Percentiles rank a stretch among this genome's conserved stretches.
phyloP scores from a whole-genome alignment of 2,888 invertebrate species.

The Eucera pruinosa region DNA sequence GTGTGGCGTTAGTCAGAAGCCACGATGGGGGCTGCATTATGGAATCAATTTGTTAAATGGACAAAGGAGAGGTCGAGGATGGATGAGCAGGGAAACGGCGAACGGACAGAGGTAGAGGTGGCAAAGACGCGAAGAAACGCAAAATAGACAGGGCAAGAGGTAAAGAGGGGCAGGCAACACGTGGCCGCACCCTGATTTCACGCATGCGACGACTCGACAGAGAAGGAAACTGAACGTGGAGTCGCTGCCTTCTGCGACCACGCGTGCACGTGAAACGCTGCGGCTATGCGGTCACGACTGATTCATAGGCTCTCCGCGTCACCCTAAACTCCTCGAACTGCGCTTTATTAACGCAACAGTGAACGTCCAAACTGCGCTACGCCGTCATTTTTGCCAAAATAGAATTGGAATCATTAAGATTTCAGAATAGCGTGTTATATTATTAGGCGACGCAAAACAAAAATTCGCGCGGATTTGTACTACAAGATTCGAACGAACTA shows the following conservation, averaged over 20 bases:
- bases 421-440: too few relatives aligned
- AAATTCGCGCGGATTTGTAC: too few relatives aligned
- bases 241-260: constrained; percentile 45
- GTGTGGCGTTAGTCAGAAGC: constrained; percentile 14
- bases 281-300: constrained; percentile 58
- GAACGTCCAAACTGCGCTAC: constrained; percentile 10
- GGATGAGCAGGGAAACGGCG: constrained; percentile 35
- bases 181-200: constrained; percentile 74
- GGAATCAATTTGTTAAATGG: constrained; percentile 78
- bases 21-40: constrained; percentile 49
- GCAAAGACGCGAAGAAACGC: constrained; percentile 60
- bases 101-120: constrained; percentile 41
- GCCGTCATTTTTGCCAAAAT: too few relatives aligned
- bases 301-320: constrained; percentile 62
- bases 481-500: too few relatives aligned
- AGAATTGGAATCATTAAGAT: too few relatives aligned
- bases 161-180: constrained; percentile 39
- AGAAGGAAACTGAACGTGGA: constrained; percentile 58
- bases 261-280: constrained; percentile 52
- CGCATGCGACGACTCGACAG: constrained; percentile 73
- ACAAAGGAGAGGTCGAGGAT: constrained; percentile 31
- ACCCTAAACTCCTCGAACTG: constrained; percentile 13
- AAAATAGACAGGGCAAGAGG: constrained; percentile 34
- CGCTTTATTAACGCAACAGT: constrained; percentile 32
- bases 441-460: too few relatives aligned